Evolutionary conservation across 2,888 invertebrate genomes (phyloP), one percentile per base, ranked within the genome.

Genomic region (Lampropteryx suffumata): DNA sequence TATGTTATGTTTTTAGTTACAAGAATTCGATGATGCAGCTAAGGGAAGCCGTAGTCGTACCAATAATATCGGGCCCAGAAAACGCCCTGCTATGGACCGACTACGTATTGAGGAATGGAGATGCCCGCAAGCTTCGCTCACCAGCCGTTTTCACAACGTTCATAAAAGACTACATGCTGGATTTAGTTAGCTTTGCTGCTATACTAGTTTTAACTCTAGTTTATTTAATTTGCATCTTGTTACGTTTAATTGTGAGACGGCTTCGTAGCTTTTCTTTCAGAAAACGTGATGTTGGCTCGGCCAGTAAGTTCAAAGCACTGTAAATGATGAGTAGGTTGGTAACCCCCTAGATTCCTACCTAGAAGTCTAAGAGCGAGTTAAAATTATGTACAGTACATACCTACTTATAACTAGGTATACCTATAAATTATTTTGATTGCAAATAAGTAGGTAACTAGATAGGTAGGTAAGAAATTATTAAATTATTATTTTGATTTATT

Each of bases 61-160:
- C 80, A 1, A 45, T 78, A 1, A 64, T 85, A 59, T 86, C 89
- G 13, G 88, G 86, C 1, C 87, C 89, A 1, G 90, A 91, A 30
- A 79, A 81, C 36, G 91, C 91, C 0, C 64, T 91, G 0, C 87
- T 87, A 83, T 91, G 91, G 91, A 91, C 91, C 1, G 91, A 92
- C 51, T 92, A 92, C 59, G 82, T 92, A 5, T 57, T 92, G 9
- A 79, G 84, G 12, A 81, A 91, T 50, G 69, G 79, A 13, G 89
- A 89, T 0, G 87, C 90, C 0, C 71, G 71, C 4, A 83, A 87
- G 57, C 73, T 92, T 4, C 82, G 85, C 8, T 85, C 91, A 6
- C 76, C 90, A 9, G 76, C 73, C 1, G 78, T 84, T 4, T 86
- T 85, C 11, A 52, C 81, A 7, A 71, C 82, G 5, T 78, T 79